These are phyloP conservation scores for Bombycilla garrulus DNA, from an alignment of 2,113 vertebrate species.

Conservation along the genomic window DNA sequence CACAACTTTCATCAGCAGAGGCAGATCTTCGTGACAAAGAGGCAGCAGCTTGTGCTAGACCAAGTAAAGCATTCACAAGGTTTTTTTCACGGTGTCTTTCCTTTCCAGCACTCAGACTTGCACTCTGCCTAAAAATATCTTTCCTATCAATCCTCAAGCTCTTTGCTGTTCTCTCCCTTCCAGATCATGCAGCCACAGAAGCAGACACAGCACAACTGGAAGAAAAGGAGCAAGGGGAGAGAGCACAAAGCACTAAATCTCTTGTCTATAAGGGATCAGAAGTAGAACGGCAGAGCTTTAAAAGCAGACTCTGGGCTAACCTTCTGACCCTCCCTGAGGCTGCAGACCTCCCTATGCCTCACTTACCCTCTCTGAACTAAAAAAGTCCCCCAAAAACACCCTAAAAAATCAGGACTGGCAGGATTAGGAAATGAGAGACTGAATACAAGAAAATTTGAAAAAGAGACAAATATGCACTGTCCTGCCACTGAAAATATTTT, in stretches of 20 bases:
- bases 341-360: background rate
- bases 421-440: background rate
- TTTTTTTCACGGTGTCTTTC: background rate
- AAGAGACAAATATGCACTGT: background rate
- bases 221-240: background rate
- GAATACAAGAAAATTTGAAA: background rate
- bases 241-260: background rate
- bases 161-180: background rate
- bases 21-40: background rate
- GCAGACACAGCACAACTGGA: background rate
- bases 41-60: background rate
- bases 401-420: background rate
- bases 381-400: background rate
- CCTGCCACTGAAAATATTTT: background rate
- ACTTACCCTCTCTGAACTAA: background rate
- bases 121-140: slow-evolving; percentile 31
- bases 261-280: background rate
- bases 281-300: background rate
- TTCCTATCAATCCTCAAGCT: background rate
- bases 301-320: background rate
- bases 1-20: background rate
- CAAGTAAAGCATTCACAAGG: background rate
- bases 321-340: background rate
- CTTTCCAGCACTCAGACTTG: background rate
- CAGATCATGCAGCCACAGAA: background rate